Evolutionary conservation across 1,140 invertebrate species (phyloP), one percentile per base, ranked within the genome.

Genomic region (Popillia japonica): DNA sequence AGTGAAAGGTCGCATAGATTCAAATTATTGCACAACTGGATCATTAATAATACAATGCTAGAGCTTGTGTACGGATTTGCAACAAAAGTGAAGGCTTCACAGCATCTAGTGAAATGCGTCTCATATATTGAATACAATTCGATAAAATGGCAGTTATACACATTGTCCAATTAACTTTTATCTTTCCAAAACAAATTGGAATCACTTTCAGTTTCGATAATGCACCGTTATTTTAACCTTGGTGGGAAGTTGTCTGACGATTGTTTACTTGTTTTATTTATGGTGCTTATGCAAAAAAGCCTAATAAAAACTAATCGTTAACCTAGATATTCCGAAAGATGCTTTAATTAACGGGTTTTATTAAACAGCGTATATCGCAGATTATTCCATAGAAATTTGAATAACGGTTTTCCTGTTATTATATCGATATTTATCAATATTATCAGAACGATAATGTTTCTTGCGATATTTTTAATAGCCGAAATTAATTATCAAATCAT

Each of bases 1-100:
- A 64, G 61, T 64, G 61, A 64, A 64, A 64, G 61, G 61, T 64
- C 61, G 23, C 22, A 64, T 0, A 22, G 61, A 64, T 27, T 27
- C 17, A 64, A 64, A 7, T 22, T 20, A 64, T 64, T 64, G 23
- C 61, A 64, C 61, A 64, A 64, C 61, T 64, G 17, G 17, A 6
- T 64, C 17, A 22, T 20, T 64, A 64, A 64, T 11, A 64, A 20
- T 27, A 23, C 61, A 64, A 64, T 64, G 22, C 17, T 6, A n/a
- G n/a, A 7, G 61, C 0, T 64, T 9, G 6, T 6, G n/a, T 27
- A 22, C 23, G 22, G 7, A 48, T 48, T 48, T 14, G 44, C 11
- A 14, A 48, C 44, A 11, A n/a, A 48, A 48, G 44, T n/a, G 7
- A n/a, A n/a, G 11, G 7, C 41, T 42, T 3, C 11, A 14, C 11